Evolutionary conservation across 2,113 vertebrate genomes (phyloP).

Genomic region (Gallinago paraguaiae): DNA sequence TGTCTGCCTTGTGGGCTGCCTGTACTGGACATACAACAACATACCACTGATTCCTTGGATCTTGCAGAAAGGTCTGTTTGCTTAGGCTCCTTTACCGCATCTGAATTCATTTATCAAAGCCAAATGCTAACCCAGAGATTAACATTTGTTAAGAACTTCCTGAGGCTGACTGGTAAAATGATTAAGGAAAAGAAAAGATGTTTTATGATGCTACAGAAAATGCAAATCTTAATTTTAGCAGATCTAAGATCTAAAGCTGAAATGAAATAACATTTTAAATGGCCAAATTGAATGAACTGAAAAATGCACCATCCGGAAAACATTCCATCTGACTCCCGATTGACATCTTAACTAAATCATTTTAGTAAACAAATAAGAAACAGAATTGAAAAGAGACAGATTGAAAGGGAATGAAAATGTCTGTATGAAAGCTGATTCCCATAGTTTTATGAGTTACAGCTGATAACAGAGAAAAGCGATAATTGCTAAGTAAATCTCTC

Average conservation of each 20-base stretch:
- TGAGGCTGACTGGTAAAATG: background rate
- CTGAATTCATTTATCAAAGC: background rate
- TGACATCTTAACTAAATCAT: conserved; percentile 55
- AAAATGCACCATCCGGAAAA: conserved; percentile 30
- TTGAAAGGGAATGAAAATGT: conserved; percentile 25
- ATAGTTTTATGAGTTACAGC: conserved; percentile 3
- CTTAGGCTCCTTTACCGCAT: background rate
- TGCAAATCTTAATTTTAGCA: conserved; percentile 21
- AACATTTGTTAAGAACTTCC: conserved; percentile 18
- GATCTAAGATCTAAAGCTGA: conserved; percentile 21
- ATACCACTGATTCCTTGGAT: background rate
- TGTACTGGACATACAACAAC: background rate
- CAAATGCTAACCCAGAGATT: conserved; percentile 11
- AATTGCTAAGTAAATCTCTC: conserved; percentile 25
- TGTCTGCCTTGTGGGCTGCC: background rate
- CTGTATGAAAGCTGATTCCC: background rate
- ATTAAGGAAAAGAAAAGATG: conserved; percentile 13
- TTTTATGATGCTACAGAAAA: conserved; percentile 24
- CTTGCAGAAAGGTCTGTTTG: background rate
- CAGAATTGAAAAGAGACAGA: conserved; percentile 28
- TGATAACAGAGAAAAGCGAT: conserved; percentile 8
- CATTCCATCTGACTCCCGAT: conserved; percentile 4
- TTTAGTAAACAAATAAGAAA: conserved; percentile 49
- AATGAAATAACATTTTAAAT: conserved; percentile 40
- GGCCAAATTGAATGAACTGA: conserved; percentile 18